Evolutionary conservation across 2,888 invertebrate species (phyloP), one percentile per base, ranked within the genome.

Genomic region (Phlogophora meticulosa): DNA sequence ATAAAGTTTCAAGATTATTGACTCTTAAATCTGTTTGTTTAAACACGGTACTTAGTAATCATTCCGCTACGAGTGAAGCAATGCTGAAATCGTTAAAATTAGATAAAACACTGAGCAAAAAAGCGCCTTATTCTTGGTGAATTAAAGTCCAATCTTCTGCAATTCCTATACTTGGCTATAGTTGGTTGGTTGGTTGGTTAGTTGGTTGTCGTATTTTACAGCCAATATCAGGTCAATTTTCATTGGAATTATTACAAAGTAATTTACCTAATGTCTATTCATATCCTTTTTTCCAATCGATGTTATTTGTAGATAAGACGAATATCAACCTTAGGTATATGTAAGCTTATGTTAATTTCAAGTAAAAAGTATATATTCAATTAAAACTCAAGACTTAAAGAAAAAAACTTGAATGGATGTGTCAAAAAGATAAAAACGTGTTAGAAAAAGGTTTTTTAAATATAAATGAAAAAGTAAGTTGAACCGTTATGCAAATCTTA

Each of bases 1-100:
- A 49, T 79, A 75, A 63, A 68, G 36, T 76, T 34, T 49, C 28
- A 56, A 69, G 51, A 76, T 66, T 72, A 68, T 62, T 49, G 60
- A 56, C 76, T 42, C 43, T 53, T 70, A 64, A 60, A 76, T 76
- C 48, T 55, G 45, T 53, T 7, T 43, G 22, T 38, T 42, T 49
- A 56, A 76, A 70, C 45, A 40, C 51, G 52, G 43, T 60, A 70
- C 74, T 63, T 76, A 59, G 10, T 28, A 28, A 28, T 2, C 28
- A 4, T 28, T 2, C 5, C 4, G 5, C 5, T 42, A 3, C 9
- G 42, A 28, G 55, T 57, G 42, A 38, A 9, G 38, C 20, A 45
- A 34, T 32, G 40, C 51, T 51, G 24, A 17, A 55, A n/a, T 45
- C 55, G 24, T 56, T 80, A 66, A 69, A 76, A 55, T 76, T 76